A percentile compares a stretch with the other conserved stretches of the same genome.
These are phyloP conservation scores for Henricia sp. DNA, from an alignment of 53 echinoderm and acorn worm genomes.

Conservation along the genomic window DNA sequence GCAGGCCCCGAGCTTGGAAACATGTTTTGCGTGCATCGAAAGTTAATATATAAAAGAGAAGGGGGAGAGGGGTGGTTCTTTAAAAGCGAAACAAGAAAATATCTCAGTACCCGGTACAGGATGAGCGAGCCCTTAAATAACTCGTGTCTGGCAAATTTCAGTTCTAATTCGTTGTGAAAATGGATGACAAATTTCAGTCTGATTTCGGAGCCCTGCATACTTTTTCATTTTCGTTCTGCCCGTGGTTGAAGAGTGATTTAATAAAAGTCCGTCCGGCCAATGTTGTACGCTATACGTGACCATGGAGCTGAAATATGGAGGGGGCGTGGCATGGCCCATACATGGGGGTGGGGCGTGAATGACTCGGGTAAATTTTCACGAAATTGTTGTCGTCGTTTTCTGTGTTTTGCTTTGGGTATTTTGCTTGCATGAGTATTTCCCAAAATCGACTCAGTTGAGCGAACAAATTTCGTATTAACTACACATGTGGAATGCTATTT, in stretches of 20 bases:
- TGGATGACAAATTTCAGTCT: conserved; percentile 28
- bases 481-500: no score
- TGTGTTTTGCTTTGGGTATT: no score
- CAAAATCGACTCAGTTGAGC: no score
- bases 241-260: conserved; percentile 31
- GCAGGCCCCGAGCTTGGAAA: not conserved
- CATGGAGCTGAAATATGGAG: no score
- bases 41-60: not conserved
- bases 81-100: not conserved
- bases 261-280: conserved; percentile 31
- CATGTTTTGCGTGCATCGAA: conserved; percentile 39
- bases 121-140: conserved; percentile 38
- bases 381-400: no score
- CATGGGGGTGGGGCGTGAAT: no score
- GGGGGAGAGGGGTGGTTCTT: not conserved
- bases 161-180: conserved; percentile 54
- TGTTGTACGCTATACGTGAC: not conserved
- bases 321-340: no score
- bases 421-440: no score
- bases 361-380: no score
- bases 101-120: not conserved
- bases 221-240: not conserved
- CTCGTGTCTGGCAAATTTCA: conserved; percentile 43
- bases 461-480: no score
- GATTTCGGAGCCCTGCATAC: not conserved